phyloP scores from a whole-genome alignment of 1,140 invertebrate genomes.

The Wiebesia pumilae region DNA sequence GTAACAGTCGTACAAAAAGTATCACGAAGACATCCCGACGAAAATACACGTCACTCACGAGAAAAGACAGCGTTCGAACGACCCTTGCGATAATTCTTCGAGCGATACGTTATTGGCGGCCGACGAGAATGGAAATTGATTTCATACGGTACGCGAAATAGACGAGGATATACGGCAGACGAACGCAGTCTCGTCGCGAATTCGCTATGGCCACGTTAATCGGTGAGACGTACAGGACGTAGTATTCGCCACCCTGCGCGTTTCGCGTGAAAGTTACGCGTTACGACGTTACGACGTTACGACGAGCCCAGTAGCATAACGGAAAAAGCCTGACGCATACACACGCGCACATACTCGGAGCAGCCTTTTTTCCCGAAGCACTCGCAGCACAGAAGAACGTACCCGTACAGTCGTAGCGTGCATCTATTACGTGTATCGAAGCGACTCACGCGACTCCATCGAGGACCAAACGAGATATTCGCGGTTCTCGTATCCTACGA shows the following conservation, averaged over 20 bases:
- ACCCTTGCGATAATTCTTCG: neutral
- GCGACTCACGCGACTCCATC: neutral
- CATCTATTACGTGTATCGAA: neutral
- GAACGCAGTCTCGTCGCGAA: neutral
- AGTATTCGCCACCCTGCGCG: too few relatives aligned
- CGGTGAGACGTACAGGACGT: neutral
- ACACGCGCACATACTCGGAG: neutral
- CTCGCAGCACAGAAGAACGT: too few relatives aligned
- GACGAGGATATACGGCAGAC: too few relatives aligned
- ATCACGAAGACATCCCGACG: neutral
- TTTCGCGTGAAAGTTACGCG: too few relatives aligned
- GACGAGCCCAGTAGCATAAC: neutral
- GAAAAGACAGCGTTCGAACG: neutral
- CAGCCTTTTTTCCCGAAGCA: neutral
- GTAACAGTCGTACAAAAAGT: neutral
- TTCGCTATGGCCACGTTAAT: neutral
- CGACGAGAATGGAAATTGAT: neutral
- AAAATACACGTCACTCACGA: neutral
- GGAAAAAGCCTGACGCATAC: neutral
- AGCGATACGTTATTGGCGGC: neutral
- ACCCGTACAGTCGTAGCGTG: neutral
- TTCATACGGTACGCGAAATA: neutral
- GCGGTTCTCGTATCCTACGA: neutral
- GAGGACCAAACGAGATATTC: neutral
- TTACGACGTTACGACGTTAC: neutral